Base-by-base conservation (phyloP, 2,888 invertebrate genomes). In the Disparrhopalites patrizii region DNA sequence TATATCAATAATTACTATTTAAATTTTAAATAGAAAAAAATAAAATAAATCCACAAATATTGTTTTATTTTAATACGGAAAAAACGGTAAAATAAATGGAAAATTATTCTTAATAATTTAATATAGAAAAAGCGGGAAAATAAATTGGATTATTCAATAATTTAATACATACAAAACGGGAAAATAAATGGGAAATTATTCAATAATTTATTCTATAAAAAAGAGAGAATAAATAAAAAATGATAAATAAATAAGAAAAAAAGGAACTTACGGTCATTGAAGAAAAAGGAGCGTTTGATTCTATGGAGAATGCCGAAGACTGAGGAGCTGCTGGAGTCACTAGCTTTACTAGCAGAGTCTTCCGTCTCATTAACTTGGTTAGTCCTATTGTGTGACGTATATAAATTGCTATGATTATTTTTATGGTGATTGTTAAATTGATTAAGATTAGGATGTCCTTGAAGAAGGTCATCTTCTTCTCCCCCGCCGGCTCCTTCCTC, bases 261-360 rank as follows among this genome's bases (percentile, higher is more conserved):
- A 2, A 10, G 23, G 50, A n/a, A 36, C 63, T 63, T 56, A 63
- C 63, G 56, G 20, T 56, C 54, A n/a, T 23, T 56, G 43, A 40
- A 23, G 65, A 73, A 73, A 36, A 73, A 68, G 56, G 68, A 68
- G 64, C 73, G 65, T 65, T 70, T 73, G 68, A 73, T 69, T 61
- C 73, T 67, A 56, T 71, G 72, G 20, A 70, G 67, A 40, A 72
- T 60, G 30, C 65, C 66, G 52, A 31, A 23, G 50, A 56, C 66
- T 47, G 66, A 64, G 40, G 55, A 30, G 57, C 36, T 57, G 27
- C 47, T 30, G 10, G 31, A 1, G 7, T 33, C 36, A 27, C 27
- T 52, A 18, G 36, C 8, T n/a, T 54, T 54, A 30, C 28, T 50
- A 13, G 27, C 52, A n/a, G 27, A 13, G 8, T 20, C 33, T n/a